Percentiles rank a stretch among this genome's conserved stretches.
These are phyloP conservation scores for Probosciger aterrimus DNA, from an alignment of 2,113 vertebrate species.

Conservation along the genomic window DNA sequence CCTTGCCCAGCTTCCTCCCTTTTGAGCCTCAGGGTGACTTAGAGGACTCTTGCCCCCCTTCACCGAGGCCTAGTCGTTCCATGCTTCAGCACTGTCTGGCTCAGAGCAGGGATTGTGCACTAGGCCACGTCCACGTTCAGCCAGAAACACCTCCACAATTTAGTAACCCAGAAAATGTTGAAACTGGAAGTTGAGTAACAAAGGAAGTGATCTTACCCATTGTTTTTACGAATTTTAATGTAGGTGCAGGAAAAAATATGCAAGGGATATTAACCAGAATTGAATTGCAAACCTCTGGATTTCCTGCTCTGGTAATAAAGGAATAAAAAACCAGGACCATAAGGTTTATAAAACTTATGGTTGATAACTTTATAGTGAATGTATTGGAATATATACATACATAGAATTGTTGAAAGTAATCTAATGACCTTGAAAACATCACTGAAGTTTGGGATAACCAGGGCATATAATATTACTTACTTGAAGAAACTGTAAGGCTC, in stretches of 20 bases:
- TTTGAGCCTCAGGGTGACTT: too few species aligned
- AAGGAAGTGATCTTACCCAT: not conserved
- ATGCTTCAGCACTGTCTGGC: too few species aligned
- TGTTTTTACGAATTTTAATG: not conserved
- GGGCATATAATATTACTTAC: not conserved
- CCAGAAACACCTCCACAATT: too few species aligned
- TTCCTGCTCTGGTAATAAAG: not conserved
- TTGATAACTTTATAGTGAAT: not conserved
- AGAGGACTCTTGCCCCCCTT: too few species aligned
- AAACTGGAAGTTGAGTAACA: not conserved
- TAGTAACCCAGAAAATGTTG: not conserved
- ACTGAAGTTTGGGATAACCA: not conserved
- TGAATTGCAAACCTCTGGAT: not conserved
- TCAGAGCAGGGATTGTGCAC: too few species aligned
- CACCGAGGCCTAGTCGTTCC: too few species aligned
- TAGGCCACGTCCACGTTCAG: too few species aligned
- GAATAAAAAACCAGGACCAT: not conserved
- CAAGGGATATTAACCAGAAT: not conserved
- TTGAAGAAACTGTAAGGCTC: not conserved
- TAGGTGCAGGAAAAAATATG: not conserved
- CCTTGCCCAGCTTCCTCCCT: too few species aligned
- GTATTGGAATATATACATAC: not conserved
- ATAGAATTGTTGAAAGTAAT: not conserved
- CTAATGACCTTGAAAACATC: not conserved
- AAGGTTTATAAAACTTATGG: not conserved